Base-by-base conservation (phyloP, 92 coral and sea anemone genomes). In the Ricordea florida region DNA sequence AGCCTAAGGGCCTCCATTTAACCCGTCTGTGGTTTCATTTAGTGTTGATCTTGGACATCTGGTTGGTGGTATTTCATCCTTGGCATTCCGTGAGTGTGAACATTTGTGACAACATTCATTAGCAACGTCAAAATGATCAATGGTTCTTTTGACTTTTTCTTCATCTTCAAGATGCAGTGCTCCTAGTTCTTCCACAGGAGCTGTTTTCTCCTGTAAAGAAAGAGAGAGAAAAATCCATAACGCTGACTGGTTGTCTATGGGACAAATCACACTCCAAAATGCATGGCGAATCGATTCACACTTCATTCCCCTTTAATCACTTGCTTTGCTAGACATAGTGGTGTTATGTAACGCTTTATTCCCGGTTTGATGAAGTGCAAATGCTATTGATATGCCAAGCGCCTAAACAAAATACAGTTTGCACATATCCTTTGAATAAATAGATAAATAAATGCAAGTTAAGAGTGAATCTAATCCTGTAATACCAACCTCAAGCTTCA, bases 401-500 rank as follows among this genome's bases (percentile, higher is more conserved):
- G n/a, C n/a, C n/a, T n/a, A n/a, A n/a, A n/a, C n/a, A n/a, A n/a
- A n/a, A n/a, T n/a, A n/a, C n/a, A n/a, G n/a, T n/a, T n/a, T n/a
- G n/a, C n/a, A n/a, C n/a, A n/a, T n/a, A 15, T 45, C 51, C 23
- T 52, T 27, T 0, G 2, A 33, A 59, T 4, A 20, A 10, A 22
- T 15, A 15, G 6, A 44, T 44, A 8, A 13, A 44, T 2, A 6
- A 4, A 44, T 6, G 14, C 5, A 24, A 10, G 5, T 11, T 2
- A 1, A 24, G 4, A 28, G 5, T 11, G 7, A 14, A 25, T 11
- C 9, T n/a, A n/a, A n/a, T n/a, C n/a, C n/a, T n/a, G n/a, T 10
- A 66, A 42, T 10, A 66, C 56, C 6, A 59, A 91, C 97, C 85
- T 91, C 97, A 0, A 91, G 81, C 26, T 64, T 79, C 13, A 91